Conservation (phyloP, 2,888 invertebrate species). For the Dyspetes luteomarginatus region DNA sequence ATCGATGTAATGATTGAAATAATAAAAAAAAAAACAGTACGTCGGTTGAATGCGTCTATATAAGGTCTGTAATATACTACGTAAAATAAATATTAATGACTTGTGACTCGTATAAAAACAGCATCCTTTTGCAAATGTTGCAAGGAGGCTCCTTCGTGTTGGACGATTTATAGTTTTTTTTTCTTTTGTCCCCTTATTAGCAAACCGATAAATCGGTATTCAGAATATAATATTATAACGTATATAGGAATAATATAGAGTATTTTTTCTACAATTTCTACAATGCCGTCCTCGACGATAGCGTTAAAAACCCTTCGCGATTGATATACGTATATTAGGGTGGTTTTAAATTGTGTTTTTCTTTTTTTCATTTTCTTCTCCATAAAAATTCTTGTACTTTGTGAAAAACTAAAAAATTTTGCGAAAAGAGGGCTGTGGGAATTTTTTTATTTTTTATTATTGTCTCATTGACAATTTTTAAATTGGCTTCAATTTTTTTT, state of each 20-base stretch:
- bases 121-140: background rate
- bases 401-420: no score
- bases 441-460: no score
- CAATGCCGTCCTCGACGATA: conserved; percentile 55
- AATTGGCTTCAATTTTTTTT: no score
- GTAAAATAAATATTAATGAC: conserved; percentile 67
- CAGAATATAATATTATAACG: conserved; percentile 36
- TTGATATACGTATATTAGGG: no score
- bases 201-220: conserved; percentile 15
- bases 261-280: conserved; percentile 65
- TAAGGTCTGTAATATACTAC: conserved; percentile 40
- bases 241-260: conserved; percentile 36
- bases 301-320: conserved; percentile 48
- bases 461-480: no score
- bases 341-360: no score
- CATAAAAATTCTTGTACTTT: no score
- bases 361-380: no score
- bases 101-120: conserved; percentile 63
- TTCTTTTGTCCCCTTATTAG: background rate
- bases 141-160: background rate
- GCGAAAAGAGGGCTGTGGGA: no score
- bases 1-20: background rate
- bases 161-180: conserved; percentile 11
- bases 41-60: conserved; percentile 29
- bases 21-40: conserved; percentile 26